phyloP scores from a whole-genome alignment of 2,113 vertebrate species.

The Corythaeola cristata region DNA sequence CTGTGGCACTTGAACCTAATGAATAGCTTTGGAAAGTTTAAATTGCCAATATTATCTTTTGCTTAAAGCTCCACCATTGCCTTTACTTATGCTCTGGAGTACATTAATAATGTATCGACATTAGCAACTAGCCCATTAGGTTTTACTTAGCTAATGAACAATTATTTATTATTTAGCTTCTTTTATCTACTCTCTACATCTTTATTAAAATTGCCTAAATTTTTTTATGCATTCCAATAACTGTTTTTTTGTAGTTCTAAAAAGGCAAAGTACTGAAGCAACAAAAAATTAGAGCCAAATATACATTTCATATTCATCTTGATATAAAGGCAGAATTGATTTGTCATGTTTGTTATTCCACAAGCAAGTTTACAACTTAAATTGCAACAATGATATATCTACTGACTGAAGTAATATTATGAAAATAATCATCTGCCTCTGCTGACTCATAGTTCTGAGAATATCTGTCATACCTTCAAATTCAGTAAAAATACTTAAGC shows the following conservation, averaged over 20 bases:
- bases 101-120: not conserved
- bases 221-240: not conserved
- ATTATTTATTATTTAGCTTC: not conserved
- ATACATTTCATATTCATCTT: not conserved
- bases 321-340: not conserved
- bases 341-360: not conserved
- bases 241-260: not conserved
- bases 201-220: not conserved
- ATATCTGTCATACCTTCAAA: not conserved
- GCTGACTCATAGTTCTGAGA: rapidly evolving
- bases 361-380: not conserved
- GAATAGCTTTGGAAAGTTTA: not conserved
- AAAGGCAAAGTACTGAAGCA: not conserved
- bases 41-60: not conserved
- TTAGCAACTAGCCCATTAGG: not conserved
- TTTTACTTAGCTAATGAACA: not conserved
- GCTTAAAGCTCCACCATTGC: not conserved
- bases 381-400: not conserved
- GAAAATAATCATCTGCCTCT: not conserved
- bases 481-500: not conserved
- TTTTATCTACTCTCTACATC: not conserved
- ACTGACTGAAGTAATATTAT: not conserved
- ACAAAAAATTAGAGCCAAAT: not conserved
- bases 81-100: not conserved
- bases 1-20: not conserved